A percentile compares a stretch with the other conserved stretches of the same genome.
phyloP scores from a whole-genome alignment of 2,888 invertebrate genomes.

The Nemoura dubitans region DNA sequence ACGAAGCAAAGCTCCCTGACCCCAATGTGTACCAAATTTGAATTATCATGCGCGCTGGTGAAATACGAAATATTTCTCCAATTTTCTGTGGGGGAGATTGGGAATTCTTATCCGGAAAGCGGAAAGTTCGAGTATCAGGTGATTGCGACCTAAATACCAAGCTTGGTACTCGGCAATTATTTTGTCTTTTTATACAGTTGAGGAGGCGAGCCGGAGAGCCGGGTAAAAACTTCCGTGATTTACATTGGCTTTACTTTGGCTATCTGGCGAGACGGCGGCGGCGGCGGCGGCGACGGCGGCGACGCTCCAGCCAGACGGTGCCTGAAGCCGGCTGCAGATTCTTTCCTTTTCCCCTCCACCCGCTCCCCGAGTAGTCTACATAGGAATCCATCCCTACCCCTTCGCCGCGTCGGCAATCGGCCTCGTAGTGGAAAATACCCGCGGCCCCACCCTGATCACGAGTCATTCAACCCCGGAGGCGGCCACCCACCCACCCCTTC shows the following conservation, averaged over 20 bases:
- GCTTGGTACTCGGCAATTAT: background rate
- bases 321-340: background rate
- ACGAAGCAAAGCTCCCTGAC: conserved; percentile 7
- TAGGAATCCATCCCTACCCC: background rate
- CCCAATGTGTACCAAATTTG: background rate
- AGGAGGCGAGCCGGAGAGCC: too few relatives aligned
- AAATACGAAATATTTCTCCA: background rate
- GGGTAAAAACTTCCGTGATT: background rate
- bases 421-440: conserved; percentile 48
- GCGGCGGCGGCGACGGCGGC: background rate
- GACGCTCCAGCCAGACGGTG: background rate
- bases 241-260: background rate
- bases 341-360: conserved; percentile 9
- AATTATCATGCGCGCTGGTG: too few relatives aligned
- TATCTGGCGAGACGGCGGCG: background rate
- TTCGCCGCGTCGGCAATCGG: conserved; percentile 22
- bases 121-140: background rate
- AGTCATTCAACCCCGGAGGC: conserved; percentile 49
- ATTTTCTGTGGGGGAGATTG: background rate
- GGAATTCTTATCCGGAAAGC: background rate
- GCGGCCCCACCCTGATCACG: conserved; percentile 16
- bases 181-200: background rate
- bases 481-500: background rate
- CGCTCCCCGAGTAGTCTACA: conserved; percentile 24
- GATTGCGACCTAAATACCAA: background rate